Evolutionary conservation across 2,888 invertebrate species (phyloP).

Genomic region (Tuta absoluta): DNA sequence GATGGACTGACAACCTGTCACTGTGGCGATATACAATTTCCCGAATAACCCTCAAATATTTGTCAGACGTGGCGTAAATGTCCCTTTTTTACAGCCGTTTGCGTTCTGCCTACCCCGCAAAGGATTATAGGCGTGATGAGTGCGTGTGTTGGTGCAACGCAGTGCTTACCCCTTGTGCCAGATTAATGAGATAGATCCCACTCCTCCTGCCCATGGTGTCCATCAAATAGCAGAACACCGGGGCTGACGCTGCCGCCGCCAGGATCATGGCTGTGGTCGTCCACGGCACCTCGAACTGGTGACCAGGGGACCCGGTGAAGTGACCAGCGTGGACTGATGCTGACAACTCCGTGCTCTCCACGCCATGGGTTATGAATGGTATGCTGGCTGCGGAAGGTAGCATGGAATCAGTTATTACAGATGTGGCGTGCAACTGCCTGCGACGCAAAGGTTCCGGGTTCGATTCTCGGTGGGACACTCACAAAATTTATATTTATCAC

Average conservation of each 20-base stretch:
- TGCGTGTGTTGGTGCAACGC: slow-evolving; percentile 25
- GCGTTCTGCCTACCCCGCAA: no score
- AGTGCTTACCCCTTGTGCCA: slow-evolving; percentile 65
- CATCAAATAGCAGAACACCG: slow-evolving; percentile 50
- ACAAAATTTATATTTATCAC: no score
- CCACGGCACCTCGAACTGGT: slow-evolving; percentile 52
- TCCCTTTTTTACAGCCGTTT: no score
- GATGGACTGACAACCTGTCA: no score
- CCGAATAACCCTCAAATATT: no score
- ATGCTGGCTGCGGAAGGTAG: slow-evolving; percentile 56
- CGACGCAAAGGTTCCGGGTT: no score
- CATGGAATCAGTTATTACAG: neutral
- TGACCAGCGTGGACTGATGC: slow-evolving; percentile 56
- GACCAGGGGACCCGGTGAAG: slow-evolving; percentile 39
- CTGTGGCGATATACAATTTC: no score
- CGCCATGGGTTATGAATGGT: slow-evolving; percentile 68
- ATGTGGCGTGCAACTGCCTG: no score
- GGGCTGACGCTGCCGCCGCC: slow-evolving; percentile 49
- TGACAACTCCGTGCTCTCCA: slow-evolving; percentile 56
- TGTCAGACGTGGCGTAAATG: no score
- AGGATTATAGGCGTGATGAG: no score
- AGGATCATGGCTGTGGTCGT: slow-evolving; percentile 56
- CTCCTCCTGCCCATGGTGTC: slow-evolving; percentile 58
- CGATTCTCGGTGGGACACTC: no score
- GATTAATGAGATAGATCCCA: slow-evolving; percentile 57